Evolutionary conservation across 2,113 vertebrate genomes (phyloP).

Genomic region (Dryoscopus gambensis): DNA sequence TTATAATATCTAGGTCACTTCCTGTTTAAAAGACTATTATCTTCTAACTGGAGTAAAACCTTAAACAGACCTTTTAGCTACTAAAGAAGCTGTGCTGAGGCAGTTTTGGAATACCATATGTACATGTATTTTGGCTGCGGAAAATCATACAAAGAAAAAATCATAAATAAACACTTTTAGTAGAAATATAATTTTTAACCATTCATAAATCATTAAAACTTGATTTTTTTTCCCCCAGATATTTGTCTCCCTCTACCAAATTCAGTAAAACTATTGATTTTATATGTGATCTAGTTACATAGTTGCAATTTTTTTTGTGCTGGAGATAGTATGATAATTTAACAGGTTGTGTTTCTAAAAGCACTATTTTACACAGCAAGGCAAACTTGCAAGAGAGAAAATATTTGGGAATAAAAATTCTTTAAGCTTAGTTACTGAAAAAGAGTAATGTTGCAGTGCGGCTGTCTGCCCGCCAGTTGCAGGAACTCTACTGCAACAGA

Average conservation of each 20-base stretch:
- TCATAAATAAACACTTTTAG: not conserved
- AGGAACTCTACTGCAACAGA: too few relatives aligned
- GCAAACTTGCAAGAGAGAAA: not conserved
- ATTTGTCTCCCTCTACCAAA: not conserved
- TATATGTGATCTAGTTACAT: not conserved
- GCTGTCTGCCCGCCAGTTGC: too few relatives aligned
- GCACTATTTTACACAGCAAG: not conserved
- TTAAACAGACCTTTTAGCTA: not conserved
- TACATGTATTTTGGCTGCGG: rapidly evolving
- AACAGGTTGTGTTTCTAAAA: not conserved
- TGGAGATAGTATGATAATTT: not conserved
- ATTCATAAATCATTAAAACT: not conserved
- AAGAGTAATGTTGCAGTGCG: too few relatives aligned
- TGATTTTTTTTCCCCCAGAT: not conserved
- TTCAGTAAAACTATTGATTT: not conserved
- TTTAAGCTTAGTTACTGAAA: not conserved
- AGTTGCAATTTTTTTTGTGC: not conserved
- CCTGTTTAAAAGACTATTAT: not conserved
- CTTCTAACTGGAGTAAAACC: not conserved
- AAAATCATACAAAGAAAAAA: not conserved
- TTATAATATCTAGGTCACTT: not conserved
- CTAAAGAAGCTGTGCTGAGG: not conserved
- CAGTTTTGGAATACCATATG: not conserved
- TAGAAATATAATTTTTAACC: not conserved
- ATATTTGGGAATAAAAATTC: not conserved